These are phyloP conservation scores for Equus quagga DNA, from an alignment of 2,113 vertebrate species.

Conservation along the genomic window DNA sequence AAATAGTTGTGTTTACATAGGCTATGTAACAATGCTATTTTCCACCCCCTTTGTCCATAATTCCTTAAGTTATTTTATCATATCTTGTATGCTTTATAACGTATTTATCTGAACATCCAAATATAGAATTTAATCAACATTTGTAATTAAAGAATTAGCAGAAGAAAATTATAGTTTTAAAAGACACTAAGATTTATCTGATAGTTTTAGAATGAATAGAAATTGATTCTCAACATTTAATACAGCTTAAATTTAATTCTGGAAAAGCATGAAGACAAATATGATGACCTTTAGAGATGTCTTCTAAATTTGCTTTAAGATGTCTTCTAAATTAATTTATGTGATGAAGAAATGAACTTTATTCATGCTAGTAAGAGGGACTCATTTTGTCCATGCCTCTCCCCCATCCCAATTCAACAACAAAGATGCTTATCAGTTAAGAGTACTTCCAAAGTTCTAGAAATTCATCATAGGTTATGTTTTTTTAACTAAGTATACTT, in stretches of 20 bases:
- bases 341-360: neutral
- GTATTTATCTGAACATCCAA: neutral
- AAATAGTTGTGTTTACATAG: neutral
- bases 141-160: neutral
- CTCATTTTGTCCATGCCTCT: neutral
- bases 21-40: neutral
- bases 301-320: neutral
- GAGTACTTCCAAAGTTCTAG: neutral
- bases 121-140: neutral
- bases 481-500: neutral
- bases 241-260: neutral
- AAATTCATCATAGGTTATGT: neutral
- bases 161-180: neutral
- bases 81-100: neutral
- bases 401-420: neutral
- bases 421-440: neutral
- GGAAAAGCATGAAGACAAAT: neutral
- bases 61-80: neutral
- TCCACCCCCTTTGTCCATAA: neutral
- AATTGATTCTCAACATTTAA: neutral
- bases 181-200: neutral
- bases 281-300: neutral
- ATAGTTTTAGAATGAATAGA: neutral
- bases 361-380: neutral
- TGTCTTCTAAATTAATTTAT: no score